Evolutionary conservation across 2,888 invertebrate species (phyloP), one percentile per base, ranked within the genome.

Genomic region (Microdon myrmicae): DNA sequence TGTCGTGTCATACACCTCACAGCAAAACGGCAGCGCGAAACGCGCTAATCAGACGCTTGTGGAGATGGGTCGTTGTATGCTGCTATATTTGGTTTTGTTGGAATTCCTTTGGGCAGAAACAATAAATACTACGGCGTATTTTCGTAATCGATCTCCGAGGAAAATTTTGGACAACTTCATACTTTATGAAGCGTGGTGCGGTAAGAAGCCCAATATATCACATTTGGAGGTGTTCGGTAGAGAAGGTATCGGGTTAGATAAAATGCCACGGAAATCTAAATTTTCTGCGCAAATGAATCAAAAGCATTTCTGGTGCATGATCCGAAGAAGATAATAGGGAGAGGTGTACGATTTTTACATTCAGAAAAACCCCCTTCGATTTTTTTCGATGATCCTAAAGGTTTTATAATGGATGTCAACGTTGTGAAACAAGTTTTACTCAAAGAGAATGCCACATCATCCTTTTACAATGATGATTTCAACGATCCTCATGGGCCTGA

Each of bases 1-100:
- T n/a, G n/a, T n/a, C n/a, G n/a, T n/a, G n/a, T n/a, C n/a, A n/a
- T n/a, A n/a, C n/a, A n/a, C n/a, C n/a, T n/a, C n/a, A n/a, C n/a
- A n/a, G n/a, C 54, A 54, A 48, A 60, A 60, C n/a, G 60, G 60
- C 16, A 32, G 53, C n/a, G 53, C 60, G 1, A 48, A 55, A 10
- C 37, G 44, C 2, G 28, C 28, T 3, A 61, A 61, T 19, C 14
- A 38, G 8, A 51, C 58, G 0, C 34, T 59, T 1, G 25, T 72
- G 13, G 70, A 72, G 12, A 54, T 58, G 28, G 71, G 70, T 2
- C 51, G 72, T 16, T 58, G 68, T n/a, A 68, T 75, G 61, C 14
- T 75, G 16, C 14, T 55, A 0, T 41, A 67, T 12, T 45, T 64
- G 9, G 66, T 26, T n/a, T n/a, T n/a, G n/a, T n/a, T n/a, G n/a